Percentiles rank a stretch among this genome's conserved stretches.
phyloP scores from a whole-genome alignment of 2,797 vertebrate species.

The Lophius americanus region DNA sequence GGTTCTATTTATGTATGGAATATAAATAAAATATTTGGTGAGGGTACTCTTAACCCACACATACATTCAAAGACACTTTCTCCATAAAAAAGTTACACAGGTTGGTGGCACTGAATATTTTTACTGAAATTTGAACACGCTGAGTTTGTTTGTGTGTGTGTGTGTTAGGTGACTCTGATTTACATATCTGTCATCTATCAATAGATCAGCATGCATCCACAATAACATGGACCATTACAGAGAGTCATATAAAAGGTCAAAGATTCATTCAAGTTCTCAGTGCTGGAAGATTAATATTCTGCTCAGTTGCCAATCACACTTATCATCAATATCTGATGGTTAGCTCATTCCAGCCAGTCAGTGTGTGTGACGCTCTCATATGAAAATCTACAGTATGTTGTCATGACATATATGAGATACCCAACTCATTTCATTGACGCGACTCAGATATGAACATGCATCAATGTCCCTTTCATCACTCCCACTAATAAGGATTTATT shows the following conservation, averaged over 20 bases:
- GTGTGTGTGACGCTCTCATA: constrained; percentile 34
- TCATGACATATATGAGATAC: constrained; percentile 74
- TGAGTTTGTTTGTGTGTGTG: constrained; percentile 9
- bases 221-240: constrained; percentile 66
- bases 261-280: constrained; percentile 61
- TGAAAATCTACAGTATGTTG: constrained; percentile 67
- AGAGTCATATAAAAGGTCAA: constrained; percentile 69
- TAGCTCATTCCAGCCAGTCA: constrained; percentile 36
- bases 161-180: constrained; percentile 44
- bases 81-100: constrained; percentile 62
- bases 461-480: constrained; percentile 77
- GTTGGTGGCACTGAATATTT: constrained; percentile 60
- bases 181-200: constrained; percentile 60
- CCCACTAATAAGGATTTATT: constrained; percentile 84
- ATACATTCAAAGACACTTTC: constrained; percentile 32
- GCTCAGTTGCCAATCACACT: constrained; percentile 60
- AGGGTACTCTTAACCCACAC: constrained; percentile 54
- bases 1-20: constrained; percentile 86
- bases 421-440: constrained; percentile 70
- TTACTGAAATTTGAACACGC: constrained; percentile 6
- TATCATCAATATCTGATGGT: constrained; percentile 53
- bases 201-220: constrained; percentile 49
- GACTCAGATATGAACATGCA: constrained; percentile 64
- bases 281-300: constrained; percentile 56
- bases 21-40: constrained; percentile 85